phyloP scores from a whole-genome alignment of 2,113 vertebrate genomes.

The Phrynosoma blainvillii region DNA sequence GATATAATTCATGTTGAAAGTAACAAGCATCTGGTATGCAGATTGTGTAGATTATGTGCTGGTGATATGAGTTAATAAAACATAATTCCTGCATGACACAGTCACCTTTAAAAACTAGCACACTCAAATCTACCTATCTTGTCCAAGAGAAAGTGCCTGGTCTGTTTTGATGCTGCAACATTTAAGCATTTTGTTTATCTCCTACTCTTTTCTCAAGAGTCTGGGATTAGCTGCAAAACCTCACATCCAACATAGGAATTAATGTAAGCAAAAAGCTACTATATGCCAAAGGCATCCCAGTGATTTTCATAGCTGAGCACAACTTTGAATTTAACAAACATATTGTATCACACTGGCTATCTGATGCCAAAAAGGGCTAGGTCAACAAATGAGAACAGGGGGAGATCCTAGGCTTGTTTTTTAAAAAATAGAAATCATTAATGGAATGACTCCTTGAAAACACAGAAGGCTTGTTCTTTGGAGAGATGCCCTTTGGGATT shows the following conservation, averaged over 20 bases:
- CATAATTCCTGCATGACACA: background rate
- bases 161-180: background rate
- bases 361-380: background rate
- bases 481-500: background rate
- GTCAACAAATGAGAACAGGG: background rate
- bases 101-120: background rate
- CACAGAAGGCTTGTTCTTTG: background rate
- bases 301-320: background rate
- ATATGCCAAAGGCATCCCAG: background rate
- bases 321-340: background rate
- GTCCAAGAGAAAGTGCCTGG: background rate
- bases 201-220: background rate
- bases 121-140: background rate
- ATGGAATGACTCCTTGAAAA: background rate
- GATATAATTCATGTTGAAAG: slow-evolving; percentile 60
- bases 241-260: background rate
- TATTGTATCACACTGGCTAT: background rate
- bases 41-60: slow-evolving; percentile 46
- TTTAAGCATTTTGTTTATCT: background rate
- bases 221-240: background rate
- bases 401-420: no score
- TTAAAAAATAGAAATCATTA: background rate
- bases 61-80: slow-evolving; percentile 21
- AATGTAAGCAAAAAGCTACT: background rate
- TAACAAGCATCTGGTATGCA: slow-evolving; percentile 41